Base-by-base conservation (phyloP, 1,140 invertebrate genomes). In the Tribolium madens region DNA sequence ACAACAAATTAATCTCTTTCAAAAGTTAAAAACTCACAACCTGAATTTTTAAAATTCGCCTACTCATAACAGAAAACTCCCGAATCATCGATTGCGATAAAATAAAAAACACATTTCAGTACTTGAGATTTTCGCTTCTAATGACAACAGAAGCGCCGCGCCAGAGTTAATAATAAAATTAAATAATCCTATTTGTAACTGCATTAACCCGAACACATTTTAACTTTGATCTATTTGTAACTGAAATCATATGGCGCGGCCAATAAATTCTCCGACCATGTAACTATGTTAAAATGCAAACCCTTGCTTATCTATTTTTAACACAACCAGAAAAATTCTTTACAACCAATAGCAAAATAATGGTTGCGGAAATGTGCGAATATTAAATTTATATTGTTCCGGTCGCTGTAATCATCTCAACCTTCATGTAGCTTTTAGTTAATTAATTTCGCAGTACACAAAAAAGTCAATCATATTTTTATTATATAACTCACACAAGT, bases 151-250 rank as follows among this genome's bases (percentile, higher is more conserved):
- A 15, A 50, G 15, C 48, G 48, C 13, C 6, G 48, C 15, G 5
- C 2, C 6, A 0, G 48, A 50, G 48, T 50, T 50, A 50, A 50
- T 50, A 50, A 50, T 50, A 50, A 50, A 50, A 50, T 50, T 50
- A 50, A 50, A 14, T 15, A 50, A 64, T 64, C 57, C 57, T 64
- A 64, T 64, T 64, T 64, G 57, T 64, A 33, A 64, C 57, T 64
- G 57, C 57, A 64, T 64, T 64, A 64, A 64, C 57, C 26, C 7
- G 57, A 57, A 21, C 52, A 26, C 57, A 64, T 64, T 64, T 64
- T 64, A 64, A 64, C 57, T 64, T 64, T 64, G 57, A 64, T 64
- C 57, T 64, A 64, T 64, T 64, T 64, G 57, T 64, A 64, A 36
- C 9, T 1, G 4, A 10, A 60, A 60, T 60, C 17, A 60, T 60